phyloP scores from a whole-genome alignment of 2,888 invertebrate species.

The Stenodema calcarata region DNA sequence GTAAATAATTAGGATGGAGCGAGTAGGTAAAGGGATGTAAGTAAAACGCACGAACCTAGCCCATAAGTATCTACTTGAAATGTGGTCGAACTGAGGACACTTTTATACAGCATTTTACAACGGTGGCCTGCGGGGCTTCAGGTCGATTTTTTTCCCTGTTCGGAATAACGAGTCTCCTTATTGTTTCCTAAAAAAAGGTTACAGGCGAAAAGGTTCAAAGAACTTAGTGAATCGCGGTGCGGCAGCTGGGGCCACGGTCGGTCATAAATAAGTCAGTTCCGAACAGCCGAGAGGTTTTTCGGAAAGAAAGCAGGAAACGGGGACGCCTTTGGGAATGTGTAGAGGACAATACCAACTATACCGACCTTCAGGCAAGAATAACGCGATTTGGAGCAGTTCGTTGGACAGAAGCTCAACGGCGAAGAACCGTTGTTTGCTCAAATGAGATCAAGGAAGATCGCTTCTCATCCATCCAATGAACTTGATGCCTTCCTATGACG shows the following conservation, averaged over 20 bases:
- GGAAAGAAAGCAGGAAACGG: neutral
- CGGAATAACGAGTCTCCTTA: neutral
- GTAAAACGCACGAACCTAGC: too few relatives aligned
- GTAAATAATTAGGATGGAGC: too few relatives aligned
- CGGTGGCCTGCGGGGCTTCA: neutral
- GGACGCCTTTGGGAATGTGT: neutral
- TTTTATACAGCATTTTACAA: neutral
- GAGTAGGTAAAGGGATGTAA: too few relatives aligned
- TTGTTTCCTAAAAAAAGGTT: neutral
- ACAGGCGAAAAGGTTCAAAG: neutral
- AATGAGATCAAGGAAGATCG: too few relatives aligned
- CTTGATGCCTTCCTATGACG: too few relatives aligned
- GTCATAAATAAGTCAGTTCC: neutral
- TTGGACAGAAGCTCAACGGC: neutral
- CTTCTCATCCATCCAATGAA: too few relatives aligned
- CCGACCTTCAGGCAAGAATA: neutral
- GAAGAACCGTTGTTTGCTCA: neutral
- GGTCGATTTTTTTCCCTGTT: neutral
- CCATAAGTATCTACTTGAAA: neutral
- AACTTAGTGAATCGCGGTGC: neutral
- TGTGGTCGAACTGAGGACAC: neutral
- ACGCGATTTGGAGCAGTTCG: neutral
- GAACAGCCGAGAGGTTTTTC: neutral
- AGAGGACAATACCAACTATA: neutral
- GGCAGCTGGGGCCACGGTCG: neutral